Base-by-base conservation (phyloP, 2,113 vertebrate species). In the Leptosomus discolor region DNA sequence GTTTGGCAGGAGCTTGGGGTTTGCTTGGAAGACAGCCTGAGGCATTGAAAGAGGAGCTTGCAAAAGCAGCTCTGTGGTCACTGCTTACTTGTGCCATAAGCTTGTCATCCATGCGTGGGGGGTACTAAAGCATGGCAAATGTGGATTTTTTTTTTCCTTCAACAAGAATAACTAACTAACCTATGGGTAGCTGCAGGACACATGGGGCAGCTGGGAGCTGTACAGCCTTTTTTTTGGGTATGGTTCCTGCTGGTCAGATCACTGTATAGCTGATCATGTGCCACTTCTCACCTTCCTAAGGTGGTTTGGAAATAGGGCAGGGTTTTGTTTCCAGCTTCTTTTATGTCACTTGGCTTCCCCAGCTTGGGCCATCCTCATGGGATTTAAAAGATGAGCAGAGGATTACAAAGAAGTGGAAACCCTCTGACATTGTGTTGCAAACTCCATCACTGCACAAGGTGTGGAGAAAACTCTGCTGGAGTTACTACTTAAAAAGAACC, bases 61-160 rank as follows among this genome's bases (percentile, higher is more conserved):
- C 12, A 58, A 63, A 63, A 86, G 58, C 51, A 68, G 22, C 43
- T 36, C 27, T 32, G 27, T 16, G 51, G n/a, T 45, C 48, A 12
- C 71, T 9, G 0, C 61, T 50, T 46, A 50, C 43, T 94, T 2
- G 0, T 64, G 69, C 69, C 39, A 1, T n/a, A 27, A 78, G 64
- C 54, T 63, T 71, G 26, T 74, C 30, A 41, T 46, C 48, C 24
- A 1, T 4, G 5, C 17, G 0, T 0, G 3, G 22, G 4, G 2
- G 24, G 30, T 50, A 20, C 12, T 26, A 36, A 83, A 56, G 12
- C 32, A 12, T 29, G 61, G 46, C 46, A 46, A 80, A 11, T 5
- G 10, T 15, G 37, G 45, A 11, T 22, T 43, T 30, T 50, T 32
- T 43, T 17, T 51, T 60, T 19, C 1, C 9, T 30, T 83, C 39